phyloP scores from a whole-genome alignment of 2,888 invertebrate genomes.

The Nomada fabriciana region DNA sequence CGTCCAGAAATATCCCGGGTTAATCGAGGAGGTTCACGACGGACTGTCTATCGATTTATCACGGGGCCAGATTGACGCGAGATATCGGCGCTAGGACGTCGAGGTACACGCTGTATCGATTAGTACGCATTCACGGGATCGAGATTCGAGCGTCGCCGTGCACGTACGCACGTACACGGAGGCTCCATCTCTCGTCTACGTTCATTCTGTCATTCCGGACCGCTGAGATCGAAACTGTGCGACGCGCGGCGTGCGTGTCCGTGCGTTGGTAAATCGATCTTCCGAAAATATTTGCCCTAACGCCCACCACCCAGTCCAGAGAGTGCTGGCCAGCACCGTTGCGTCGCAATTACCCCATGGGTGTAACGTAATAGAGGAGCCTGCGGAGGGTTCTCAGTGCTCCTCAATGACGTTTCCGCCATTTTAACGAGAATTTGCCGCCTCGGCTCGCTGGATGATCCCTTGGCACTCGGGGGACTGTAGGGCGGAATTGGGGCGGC shows the following conservation, averaged over 20 bases:
- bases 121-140: constrained; percentile 40
- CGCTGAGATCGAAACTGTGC: constrained; percentile 65
- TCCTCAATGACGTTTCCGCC: constrained; percentile 40
- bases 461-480: background rate
- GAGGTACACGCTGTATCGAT: constrained; percentile 31
- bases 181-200: constrained; percentile 70
- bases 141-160: constrained; percentile 43
- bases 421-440: constrained; percentile 34
- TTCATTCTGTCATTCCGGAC: constrained; percentile 48
- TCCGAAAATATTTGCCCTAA: constrained; percentile 72
- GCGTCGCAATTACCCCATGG: background rate
- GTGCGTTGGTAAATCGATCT: constrained; percentile 70
- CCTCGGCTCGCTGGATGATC: background rate
- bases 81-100: background rate
- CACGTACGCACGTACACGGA: constrained; percentile 51
- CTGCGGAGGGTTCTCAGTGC: background rate
- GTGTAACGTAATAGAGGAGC: background rate
- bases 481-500: background rate
- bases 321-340: background rate
- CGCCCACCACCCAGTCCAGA: constrained; percentile 6
- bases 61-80: background rate
- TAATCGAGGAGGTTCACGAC: background rate
- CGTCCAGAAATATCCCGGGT: background rate
- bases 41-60: background rate
- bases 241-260: constrained; percentile 61